phyloP scores from a whole-genome alignment of 1,140 invertebrate species.

The Pseudomyrmex gracilis region DNA sequence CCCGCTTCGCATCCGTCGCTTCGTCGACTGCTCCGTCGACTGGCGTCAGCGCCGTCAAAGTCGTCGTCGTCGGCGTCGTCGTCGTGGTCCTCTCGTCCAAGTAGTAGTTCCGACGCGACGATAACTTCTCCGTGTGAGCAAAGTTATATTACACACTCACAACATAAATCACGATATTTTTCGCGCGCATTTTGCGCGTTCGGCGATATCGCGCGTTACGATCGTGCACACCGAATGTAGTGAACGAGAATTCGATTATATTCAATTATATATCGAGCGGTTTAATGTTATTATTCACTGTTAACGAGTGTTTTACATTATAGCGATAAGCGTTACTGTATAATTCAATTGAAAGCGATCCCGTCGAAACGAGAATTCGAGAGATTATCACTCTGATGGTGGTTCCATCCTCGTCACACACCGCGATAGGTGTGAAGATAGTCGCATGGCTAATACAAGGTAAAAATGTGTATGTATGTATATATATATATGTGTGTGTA shows the following conservation, averaged over 20 bases:
- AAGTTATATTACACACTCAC: background rate
- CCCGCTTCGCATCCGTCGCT: constrained; percentile 63
- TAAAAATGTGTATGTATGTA: constrained; percentile 37
- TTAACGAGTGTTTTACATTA: constrained; percentile 13
- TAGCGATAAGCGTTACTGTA: constrained; percentile 30
- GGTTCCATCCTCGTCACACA: constrained; percentile 49
- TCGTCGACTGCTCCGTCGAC: constrained; percentile 64
- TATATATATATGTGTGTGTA: too few species aligned
- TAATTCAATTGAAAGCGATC: background rate
- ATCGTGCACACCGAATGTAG: constrained; percentile 14
- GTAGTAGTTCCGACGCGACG: background rate
- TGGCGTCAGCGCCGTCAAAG: constrained; percentile 62
- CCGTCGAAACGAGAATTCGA: background rate
- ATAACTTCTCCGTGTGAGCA: background rate
- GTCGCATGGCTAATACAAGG: constrained; percentile 70
- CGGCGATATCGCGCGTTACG: constrained; percentile 32
- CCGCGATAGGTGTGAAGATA: constrained; percentile 61
- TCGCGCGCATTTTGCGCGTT: background rate
- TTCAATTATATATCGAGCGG: background rate
- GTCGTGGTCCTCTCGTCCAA: constrained; percentile 23
- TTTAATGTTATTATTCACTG: constrained; percentile 52
- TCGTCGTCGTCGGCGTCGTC: constrained; percentile 55
- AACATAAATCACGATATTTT: background rate
- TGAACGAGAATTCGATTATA: constrained; percentile 12
- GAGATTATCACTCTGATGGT: background rate